A percentile compares a stretch with the other conserved stretches of the same genome.
Conservation (phyloP, 2,113 vertebrate genomes). For the Cyprinodon brontotheroides region DNA sequence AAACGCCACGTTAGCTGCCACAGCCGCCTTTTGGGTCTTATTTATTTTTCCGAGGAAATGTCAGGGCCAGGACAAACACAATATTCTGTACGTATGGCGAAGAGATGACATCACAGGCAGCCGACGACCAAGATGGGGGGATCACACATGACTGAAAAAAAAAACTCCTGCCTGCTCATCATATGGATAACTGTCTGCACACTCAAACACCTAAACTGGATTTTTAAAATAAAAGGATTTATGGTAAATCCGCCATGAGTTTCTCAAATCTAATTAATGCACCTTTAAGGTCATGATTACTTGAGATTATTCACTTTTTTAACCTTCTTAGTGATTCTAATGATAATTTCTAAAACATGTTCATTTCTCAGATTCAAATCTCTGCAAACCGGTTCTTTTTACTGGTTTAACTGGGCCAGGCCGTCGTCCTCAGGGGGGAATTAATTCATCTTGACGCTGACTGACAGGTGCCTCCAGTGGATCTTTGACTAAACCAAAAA, state of each 20-base stretch:
- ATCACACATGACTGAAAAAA: constrained; percentile 53
- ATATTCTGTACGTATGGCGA: constrained; percentile 66
- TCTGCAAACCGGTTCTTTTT: constrained; percentile 2
- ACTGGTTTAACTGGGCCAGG: constrained; percentile 35
- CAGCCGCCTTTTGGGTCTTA: constrained; percentile 31
- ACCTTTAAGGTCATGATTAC: not conserved
- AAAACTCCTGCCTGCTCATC: constrained; percentile 56
- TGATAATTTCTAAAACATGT: constrained; percentile 11
- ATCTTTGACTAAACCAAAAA: constrained; percentile 54
- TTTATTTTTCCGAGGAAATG: constrained; percentile 64
- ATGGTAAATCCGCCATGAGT: not conserved
- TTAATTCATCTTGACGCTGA: constrained; percentile 45
- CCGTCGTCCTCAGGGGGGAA: constrained; percentile 25
- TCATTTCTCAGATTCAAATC: not conserved
- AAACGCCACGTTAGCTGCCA: constrained; percentile 20
- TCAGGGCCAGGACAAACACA: constrained; percentile 65
- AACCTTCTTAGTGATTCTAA: not conserved
- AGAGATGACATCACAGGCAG: constrained; percentile 67
- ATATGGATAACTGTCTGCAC: constrained; percentile 24
- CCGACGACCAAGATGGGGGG: constrained; percentile 49
- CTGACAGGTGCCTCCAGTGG: constrained; percentile 64
- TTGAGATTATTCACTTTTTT: not conserved
- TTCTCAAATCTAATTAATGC: not conserved
- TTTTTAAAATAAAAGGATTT: not conserved
- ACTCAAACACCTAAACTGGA: constrained; percentile 16